Conservation (phyloP, 2,888 invertebrate species). For the Tetropium fuscum region DNA sequence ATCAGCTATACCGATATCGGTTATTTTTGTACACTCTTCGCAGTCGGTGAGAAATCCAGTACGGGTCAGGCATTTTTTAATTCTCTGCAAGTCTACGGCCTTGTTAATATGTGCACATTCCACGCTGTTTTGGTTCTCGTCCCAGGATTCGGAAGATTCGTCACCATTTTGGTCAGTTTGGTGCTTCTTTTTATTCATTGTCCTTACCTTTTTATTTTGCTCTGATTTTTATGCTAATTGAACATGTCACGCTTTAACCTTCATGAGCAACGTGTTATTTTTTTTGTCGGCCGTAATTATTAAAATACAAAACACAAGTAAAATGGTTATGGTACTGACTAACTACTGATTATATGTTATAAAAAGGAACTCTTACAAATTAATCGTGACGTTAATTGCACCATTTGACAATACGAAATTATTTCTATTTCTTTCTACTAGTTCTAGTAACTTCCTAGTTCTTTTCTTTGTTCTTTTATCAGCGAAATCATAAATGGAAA, state of each 20-base stretch:
- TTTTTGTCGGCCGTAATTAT: too few species aligned
- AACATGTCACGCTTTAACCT: constrained; percentile 32
- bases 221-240: constrained; percentile 32
- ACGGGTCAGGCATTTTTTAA: constrained; percentile 67
- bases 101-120: constrained; percentile 79
- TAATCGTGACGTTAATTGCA: background rate
- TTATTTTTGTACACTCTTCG: constrained; percentile 61
- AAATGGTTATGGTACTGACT: too few species aligned
- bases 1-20: constrained; percentile 51
- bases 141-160: constrained; percentile 79
- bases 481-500: background rate
- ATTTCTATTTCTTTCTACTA: too few species aligned
- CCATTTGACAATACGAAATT: constrained; percentile 9
- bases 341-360: too few species aligned
- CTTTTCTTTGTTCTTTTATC: background rate
- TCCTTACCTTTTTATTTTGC: constrained; percentile 9
- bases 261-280: constrained; percentile 21
- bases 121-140: constrained; percentile 72
- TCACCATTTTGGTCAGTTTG: constrained; percentile 76
- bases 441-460: constrained; percentile 11
- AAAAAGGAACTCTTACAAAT: background rate
- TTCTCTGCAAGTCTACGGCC: constrained; percentile 74
- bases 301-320: too few species aligned
- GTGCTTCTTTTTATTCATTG: constrained; percentile 81
- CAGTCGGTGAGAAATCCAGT: constrained; percentile 68